Evolutionary conservation across 2,888 invertebrate species (phyloP).

Genomic region (Netelia fuscicornis): DNA sequence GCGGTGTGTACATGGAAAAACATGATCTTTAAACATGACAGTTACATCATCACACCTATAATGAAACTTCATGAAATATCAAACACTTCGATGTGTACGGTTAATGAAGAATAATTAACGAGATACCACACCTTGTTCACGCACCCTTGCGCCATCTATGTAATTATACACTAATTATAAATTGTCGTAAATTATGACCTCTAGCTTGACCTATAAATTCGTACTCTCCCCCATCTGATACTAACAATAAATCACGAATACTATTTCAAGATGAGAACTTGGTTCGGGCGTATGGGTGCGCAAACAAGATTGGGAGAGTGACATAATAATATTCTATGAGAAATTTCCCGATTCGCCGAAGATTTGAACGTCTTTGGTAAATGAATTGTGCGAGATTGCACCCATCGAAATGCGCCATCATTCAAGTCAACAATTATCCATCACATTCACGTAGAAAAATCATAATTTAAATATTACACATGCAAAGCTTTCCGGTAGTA

Average conservation of each 20-base stretch:
- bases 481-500: constrained; percentile 41
- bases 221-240: too few relatives aligned
- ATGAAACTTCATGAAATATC: constrained; percentile 17
- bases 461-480: constrained; percentile 25
- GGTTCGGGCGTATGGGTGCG: too few relatives aligned
- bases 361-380: background rate
- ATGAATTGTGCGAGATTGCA: background rate
- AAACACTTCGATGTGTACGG: constrained; percentile 15
- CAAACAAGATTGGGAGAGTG: too few relatives aligned
- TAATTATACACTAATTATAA: too few relatives aligned
- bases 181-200: too few relatives aligned
- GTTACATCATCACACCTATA: constrained; percentile 12
- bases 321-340: constrained; percentile 13
- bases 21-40: constrained; percentile 21
- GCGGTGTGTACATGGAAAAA: constrained; percentile 31
- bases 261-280: too few relatives aligned
- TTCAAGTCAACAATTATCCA: constrained; percentile 20
- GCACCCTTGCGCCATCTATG: too few relatives aligned
- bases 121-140: background rate
- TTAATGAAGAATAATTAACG: constrained; percentile 22
- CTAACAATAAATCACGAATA: too few relatives aligned
- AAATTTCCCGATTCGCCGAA: background rate
- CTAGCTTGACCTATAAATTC: too few relatives aligned
- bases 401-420: constrained; percentile 6
- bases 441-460: constrained; percentile 8